Evolutionary conservation across 2,113 vertebrate genomes (phyloP), one percentile per base, ranked within the genome.

Genomic region (Podarcis cretensis): DNA sequence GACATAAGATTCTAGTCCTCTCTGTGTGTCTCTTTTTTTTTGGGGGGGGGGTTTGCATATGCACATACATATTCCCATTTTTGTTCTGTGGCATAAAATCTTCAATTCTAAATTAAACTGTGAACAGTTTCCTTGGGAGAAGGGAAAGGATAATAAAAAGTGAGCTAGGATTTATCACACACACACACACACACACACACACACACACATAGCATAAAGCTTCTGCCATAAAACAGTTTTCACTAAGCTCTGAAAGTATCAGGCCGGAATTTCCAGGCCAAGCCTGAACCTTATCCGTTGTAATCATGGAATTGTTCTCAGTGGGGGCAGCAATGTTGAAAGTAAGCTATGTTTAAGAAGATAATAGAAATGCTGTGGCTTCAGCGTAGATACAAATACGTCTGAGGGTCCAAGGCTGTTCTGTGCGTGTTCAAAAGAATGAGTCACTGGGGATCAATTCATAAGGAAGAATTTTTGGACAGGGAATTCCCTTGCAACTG

Each of bases 371-470:
- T 66, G 37, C 20, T 13, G 5, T 14, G 9, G 37, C 66, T n/a
- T 37, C 9, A 1, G 12, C 54, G 57, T 2, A 74, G 30, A 65
- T 68, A 82, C 63, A 23, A 3, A 10, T 40, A 78, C 14, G 57
- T 75, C 48, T 57, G 66, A 32, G 27, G 43, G 43, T 20, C 43
- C 66, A n/a, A 18, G 16, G 5, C 23, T 14, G 35, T 37, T 65
- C 7, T 20, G 43, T 14, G 43, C 25, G 18, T 73, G 59, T 79
- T 85, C 81, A 79, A 90, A 68, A 89, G n/a, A 32, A 74, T 83
- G 83, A 89, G 30, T 30, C 5, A 75, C 54, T 81, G 88, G 87
- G 85, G 68, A 82, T 75, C 68, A 2, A 21, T 85, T 74, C n/a
- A 66, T 7, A 69, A n/a, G 7, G 1, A 87, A 76, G 63, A 73